Evolutionary conservation across 92 coral and sea anemone species (phyloP).

Genomic region (Diadumene lineata): DNA sequence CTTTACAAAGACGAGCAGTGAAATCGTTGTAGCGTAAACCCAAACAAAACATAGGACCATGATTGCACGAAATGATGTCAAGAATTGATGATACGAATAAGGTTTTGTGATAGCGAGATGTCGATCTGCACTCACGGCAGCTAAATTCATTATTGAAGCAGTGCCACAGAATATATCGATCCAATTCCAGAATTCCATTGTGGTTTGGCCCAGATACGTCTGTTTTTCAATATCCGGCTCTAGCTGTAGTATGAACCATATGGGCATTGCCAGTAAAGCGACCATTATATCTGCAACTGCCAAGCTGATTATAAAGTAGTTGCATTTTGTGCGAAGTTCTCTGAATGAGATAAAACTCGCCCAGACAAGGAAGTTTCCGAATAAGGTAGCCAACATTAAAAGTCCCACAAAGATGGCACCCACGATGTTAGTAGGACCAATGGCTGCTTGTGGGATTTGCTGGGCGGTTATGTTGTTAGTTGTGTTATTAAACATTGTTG

Average conservation of each 20-base stretch:
- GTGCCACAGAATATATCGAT: constrained; percentile 82
- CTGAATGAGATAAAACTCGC: constrained; percentile 88
- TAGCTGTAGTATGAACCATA: constrained; percentile 80
- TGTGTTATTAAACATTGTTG: neutral
- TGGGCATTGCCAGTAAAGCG: constrained; percentile 83
- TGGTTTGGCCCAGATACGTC: constrained; percentile 21
- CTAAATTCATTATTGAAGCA: constrained; percentile 80
- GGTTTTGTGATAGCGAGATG: constrained; percentile 93
- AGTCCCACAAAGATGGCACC: constrained; percentile 76
- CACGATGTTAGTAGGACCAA: constrained; percentile 53
- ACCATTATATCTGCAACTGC: constrained; percentile 85
- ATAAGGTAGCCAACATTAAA: constrained; percentile 75
- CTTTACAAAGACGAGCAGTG: constrained; percentile 55
- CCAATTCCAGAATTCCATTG: constrained; percentile 55
- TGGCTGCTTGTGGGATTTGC: constrained; percentile 4
- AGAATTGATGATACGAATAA: constrained; percentile 71
- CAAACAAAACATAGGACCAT: constrained; percentile 67
- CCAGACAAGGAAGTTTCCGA: constrained; percentile 83
- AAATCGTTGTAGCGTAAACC: constrained; percentile 67
- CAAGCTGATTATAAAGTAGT: constrained; percentile 87
- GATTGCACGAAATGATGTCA: constrained; percentile 82
- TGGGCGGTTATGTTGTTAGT: neutral
- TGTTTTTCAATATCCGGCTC: constrained; percentile 44
- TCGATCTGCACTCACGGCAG: constrained; percentile 89
- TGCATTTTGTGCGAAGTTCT: constrained; percentile 90